A percentile compares a stretch with the other conserved stretches of the same genome.
Evolutionary conservation across 2,888 invertebrate species (phyloP).

Genomic region (Acanthosoma haemorrhoidale): DNA sequence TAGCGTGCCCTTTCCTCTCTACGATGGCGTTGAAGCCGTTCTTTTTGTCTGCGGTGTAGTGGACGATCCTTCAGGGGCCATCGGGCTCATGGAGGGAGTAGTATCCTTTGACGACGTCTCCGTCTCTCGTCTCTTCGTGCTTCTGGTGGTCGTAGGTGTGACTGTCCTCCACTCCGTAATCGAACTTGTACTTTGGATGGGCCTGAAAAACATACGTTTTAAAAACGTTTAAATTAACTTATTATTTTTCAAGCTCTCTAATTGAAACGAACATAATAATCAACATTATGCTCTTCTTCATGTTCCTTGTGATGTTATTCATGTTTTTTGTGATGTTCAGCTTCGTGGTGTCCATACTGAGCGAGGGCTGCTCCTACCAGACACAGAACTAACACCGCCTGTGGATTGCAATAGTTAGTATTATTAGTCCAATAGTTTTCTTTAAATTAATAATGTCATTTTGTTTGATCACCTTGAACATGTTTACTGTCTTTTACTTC

Average conservation of each 20-base stretch:
- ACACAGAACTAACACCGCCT: too few species aligned
- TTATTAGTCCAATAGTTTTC: too few species aligned
- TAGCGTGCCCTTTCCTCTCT: slow-evolving; percentile 39
- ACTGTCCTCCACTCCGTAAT: slow-evolving; percentile 41
- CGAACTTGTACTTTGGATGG: slow-evolving; percentile 42
- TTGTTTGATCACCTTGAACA: too few species aligned
- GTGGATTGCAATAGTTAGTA: too few species aligned
- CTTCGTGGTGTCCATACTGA: slow-evolving; percentile 26
- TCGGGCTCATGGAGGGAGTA: neutral
- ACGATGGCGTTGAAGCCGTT: slow-evolving; percentile 43
- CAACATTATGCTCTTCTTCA: slow-evolving; percentile 13
- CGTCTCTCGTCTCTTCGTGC: slow-evolving; percentile 41
- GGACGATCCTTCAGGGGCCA: slow-evolving; percentile 13
- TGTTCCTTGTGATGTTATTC: too few species aligned
- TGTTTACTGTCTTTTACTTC: too few species aligned
- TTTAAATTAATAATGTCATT: too few species aligned
- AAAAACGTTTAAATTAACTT: neutral
- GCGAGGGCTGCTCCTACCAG: slow-evolving; percentile 17
- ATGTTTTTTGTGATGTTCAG: too few species aligned
- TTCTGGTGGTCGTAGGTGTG: slow-evolving; percentile 42
- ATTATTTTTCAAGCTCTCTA: neutral
- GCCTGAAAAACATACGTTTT: slow-evolving; percentile 35
- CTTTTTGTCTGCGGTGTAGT: slow-evolving; percentile 43
- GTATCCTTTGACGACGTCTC: slow-evolving; percentile 40
- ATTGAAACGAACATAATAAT: slow-evolving; percentile 13